Base-by-base conservation (phyloP, 92 coral and sea anemone genomes). In the Ricordea florida region DNA sequence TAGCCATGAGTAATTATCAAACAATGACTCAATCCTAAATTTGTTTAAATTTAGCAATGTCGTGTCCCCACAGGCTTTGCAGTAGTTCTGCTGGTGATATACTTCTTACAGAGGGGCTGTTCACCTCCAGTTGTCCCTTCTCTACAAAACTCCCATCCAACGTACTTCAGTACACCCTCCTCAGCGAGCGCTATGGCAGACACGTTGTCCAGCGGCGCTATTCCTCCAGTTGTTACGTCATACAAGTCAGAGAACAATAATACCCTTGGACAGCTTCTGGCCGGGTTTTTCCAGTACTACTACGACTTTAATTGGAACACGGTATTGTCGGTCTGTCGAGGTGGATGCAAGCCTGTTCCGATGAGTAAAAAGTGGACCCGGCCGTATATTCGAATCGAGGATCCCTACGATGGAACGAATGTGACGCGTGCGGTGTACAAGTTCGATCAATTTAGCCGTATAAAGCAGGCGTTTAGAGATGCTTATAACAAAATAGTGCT, bases 41-140 rank as follows among this genome's bases (percentile, higher is more conserved):
- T n/a, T n/a, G n/a, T n/a, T n/a, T n/a, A n/a, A n/a, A n/a, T n/a
- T n/a, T n/a, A n/a, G n/a, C n/a, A n/a, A n/a, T n/a, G 55, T 47
- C 28, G 45, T 51, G 29, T 47, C 16, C 6, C 23, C 53, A 6
- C 9, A 87, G 92, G 92, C 16, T 87, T 81, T 26, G 72, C 88
- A 10, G 57, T 87, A 29, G 80, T 81, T n/a, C 57, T 87, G 2
- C 60, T 87, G 69, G 86, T 74, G 7, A 50, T 82, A 25, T 57
- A 82, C 67, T 87, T 75, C 68, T 86, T 82, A n/a, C 92, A 87
- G 61, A 62, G 4, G n/a, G 92, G 92, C 27, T 87, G 92, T 57
- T 49, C 62, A 0, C 92, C 92, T 5, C 72, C 81, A 1, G 85
- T 82, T 24, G 56, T 82, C 16, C 85, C 85, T 4, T 61, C 79